Evolutionary conservation across 2,797 vertebrate genomes (phyloP), one percentile per base, ranked within the genome.

Genomic region (Pipistrellus kuhlii): DNA sequence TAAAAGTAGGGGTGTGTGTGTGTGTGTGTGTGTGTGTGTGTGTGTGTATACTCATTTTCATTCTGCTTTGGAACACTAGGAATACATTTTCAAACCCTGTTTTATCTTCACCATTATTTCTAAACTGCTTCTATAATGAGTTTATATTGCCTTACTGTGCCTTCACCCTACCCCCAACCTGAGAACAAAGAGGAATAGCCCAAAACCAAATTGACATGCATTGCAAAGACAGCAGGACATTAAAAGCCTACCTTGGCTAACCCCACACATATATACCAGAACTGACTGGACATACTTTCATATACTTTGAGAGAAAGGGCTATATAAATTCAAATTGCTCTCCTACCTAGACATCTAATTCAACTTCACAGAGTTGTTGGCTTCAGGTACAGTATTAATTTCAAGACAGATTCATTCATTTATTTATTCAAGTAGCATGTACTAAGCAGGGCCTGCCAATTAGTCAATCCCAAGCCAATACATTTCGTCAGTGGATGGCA

Each of bases 281-380:
- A 62, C 0, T 89, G 80, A 91, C 57, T 72, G 10, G 46, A 68
- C 8, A 1, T 55, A 64, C 88, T 94, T 95, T 85, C 48, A 94
- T 66, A 78, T 51, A 62, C 35, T 92, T 84, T 75, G 53, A 91
- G 35, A 76, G 87, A 94, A 80, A 41, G 59, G 21, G 53, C 15
- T 75, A 27, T 75, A 87, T 71, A 82, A 89, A 92, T 95, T 93
- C 88, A 97, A 84, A 95, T 91, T 88, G 81, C 71, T 93, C 41
- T 86, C 92, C 94, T 90, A 92, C 82, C 30, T 85, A 57, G 64
- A 53, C 14, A 85, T 68, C 66, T 83, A 94, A 92, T 86, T 88
- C 93, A 64, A 69, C 83, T 71, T 95, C 93, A 88, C 73, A 93
- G 89, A 55, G 20, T 90, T 69, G 62, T 23, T 46, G 44, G 48